Evolutionary conservation across 2,113 vertebrate species (phyloP), one percentile per base, ranked within the genome.

Genomic region (Ciconia stormi): DNA sequence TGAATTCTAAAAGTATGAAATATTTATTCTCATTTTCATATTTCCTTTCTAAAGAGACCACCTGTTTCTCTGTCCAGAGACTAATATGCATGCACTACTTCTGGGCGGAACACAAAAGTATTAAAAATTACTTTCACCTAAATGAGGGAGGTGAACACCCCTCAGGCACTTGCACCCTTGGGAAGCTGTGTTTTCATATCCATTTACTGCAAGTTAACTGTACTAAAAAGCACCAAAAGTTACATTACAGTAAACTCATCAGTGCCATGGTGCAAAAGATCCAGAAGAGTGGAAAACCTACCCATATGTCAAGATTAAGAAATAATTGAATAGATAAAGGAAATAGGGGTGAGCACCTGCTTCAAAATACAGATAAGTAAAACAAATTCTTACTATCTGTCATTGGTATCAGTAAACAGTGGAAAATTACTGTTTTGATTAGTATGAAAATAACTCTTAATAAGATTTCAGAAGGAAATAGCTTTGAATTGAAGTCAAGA

Each of bases 11-110:
- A 95, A 86, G 21, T 78, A 81, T 93, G 69, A 89, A 97, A 90
- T 72, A 82, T 87, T 96, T 94, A 95, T 92, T 79, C 36, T 91
- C 32, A 73, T 83, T 94, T 96, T 95, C 81, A 71, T 89, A 95
- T 81, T 86, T 96, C 61, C 18, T 78, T n/a, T 82, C 81, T 94
- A 80, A 97, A 91, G 47, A 82, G 52, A 79, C 81, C 88, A 95
- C 94, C 74, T 86, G 77, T 96, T 90, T 89, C 66, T 87, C 70
- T 82, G 72, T 72, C 86, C 81, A 90, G 92, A 92, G 82, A 87
- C 47, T 92, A 61, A 40, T 52, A 67, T 15, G 17, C 13, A 84
- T 61, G 56, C 29, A 50, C 22, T 65, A 47, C 27, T 93, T 89
- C 61, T 79, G 59, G 30, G 49, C 52, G 82, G 23, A 52, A 89